Evolutionary conservation across 2,888 invertebrate genomes (phyloP).

Genomic region (Oscheius onirici): DNA sequence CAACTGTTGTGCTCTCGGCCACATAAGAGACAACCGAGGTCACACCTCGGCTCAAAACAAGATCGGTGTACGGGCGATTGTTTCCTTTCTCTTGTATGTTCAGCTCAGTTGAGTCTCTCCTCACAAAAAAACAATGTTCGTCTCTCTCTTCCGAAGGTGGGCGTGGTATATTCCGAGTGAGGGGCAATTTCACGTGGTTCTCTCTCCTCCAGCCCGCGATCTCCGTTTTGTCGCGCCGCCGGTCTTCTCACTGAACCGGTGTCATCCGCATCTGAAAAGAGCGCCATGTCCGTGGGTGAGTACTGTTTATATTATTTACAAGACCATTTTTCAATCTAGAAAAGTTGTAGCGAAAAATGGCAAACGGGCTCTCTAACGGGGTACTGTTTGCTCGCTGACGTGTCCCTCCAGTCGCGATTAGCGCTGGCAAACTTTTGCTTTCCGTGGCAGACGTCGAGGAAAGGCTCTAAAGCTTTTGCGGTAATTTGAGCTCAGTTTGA

Average conservation of each 20-base stretch:
- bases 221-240: conserved; percentile 14
- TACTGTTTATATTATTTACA: background rate
- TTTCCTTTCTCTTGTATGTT: background rate
- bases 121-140: background rate
- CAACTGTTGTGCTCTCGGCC: background rate
- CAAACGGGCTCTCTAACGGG: too few species aligned
- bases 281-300: conserved; percentile 24
- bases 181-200: conserved; percentile 16
- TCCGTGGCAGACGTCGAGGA: background rate
- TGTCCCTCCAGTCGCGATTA: background rate
- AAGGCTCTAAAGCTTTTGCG: background rate
- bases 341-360: background rate
- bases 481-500: too few species aligned
- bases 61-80: background rate
- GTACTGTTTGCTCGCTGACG: too few species aligned
- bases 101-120: background rate
- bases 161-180: conserved; percentile 25
- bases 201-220: too few species aligned
- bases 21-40: too few species aligned
- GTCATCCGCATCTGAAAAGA: background rate
- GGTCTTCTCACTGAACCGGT: conserved; percentile 1
- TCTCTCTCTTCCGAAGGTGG: background rate
- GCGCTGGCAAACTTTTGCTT: background rate
- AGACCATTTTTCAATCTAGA: background rate
- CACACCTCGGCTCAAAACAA: too few species aligned